Evolutionary conservation across 2,888 invertebrate species (phyloP).

Genomic region (Cataglyphis cursor): DNA sequence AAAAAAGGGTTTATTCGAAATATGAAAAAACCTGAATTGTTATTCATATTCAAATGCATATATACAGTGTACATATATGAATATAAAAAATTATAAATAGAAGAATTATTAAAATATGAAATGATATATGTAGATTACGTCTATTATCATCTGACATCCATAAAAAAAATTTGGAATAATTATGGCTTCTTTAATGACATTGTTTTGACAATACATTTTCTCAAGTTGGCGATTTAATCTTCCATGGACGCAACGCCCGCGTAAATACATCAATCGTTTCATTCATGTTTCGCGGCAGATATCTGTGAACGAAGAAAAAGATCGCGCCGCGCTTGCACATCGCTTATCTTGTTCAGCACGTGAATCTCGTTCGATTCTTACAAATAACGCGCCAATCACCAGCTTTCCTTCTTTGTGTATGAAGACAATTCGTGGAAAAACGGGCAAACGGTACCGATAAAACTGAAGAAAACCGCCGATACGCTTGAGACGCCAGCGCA

Average conservation of each 20-base stretch:
- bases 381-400: slow-evolving; percentile 57
- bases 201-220: neutral
- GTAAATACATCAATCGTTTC: slow-evolving; percentile 40
- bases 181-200: neutral
- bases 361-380: slow-evolving; percentile 60
- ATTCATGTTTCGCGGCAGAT: slow-evolving; percentile 41
- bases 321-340: neutral
- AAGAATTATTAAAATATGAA: neutral
- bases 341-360: slow-evolving; percentile 41
- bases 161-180: neutral
- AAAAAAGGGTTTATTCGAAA: neutral
- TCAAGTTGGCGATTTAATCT: slow-evolving; percentile 15
- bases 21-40: neutral
- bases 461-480: slow-evolving; percentile 47
- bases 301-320: slow-evolving; percentile 27
- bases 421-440: slow-evolving; percentile 71
- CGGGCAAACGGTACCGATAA: slow-evolving; percentile 76
- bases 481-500: slow-evolving; percentile 47
- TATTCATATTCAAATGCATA: neutral
- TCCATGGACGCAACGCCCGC: neutral
- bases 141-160: neutral
- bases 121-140: neutral
- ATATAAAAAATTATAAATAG: neutral
- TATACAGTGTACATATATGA: neutral
- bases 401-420: slow-evolving; percentile 57